Evolutionary conservation across 1,140 invertebrate species (phyloP), one percentile per base, ranked within the genome.

Genomic region (Patella vulgata): DNA sequence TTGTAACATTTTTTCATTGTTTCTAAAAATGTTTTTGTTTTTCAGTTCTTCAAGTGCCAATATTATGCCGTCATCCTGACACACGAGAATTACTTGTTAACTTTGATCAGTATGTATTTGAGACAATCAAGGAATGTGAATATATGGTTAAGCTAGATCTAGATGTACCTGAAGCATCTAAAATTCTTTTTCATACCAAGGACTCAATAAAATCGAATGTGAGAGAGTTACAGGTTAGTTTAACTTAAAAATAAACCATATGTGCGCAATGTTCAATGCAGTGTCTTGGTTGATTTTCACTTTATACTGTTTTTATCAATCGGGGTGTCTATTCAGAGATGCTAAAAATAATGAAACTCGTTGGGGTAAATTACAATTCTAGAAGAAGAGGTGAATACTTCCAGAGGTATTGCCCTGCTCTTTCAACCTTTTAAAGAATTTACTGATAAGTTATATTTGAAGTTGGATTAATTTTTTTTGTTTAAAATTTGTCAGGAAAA

Each of bases 111-210:
- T 73, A 75, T 61, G 70, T 82, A 11, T 71, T 71, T 62, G 77
- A 82, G 59, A 71, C 95, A 6, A 90, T 96, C 12, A 86, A 92
- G 44, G 94, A 97, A 80, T 89, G 93, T 0, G 93, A 95, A 75
- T 91, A 92, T 76, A 86, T 97, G 70, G 87, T 90, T 0, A 95
- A 95, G 82, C 87, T 95, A 83, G 89, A 91, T 4, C 78, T 95
- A 8, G 90, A 93, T 21, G 86, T 95, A 47, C 94, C 94, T 0
- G 90, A 94, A 27, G 89, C 93, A 1, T 93, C 93, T 2, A 88
- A 91, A 62, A 90, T 93, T 60, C 89, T 93, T 66, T 89, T 93
- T 75, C 94, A 95, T 66, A 54, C 73, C 43, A 64, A 46, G 43
- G 62, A 66, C 12, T 67, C 56, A 53, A 39, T 95, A 60, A 89